Conservation (phyloP, 2,797 vertebrate genomes). For the Ficedula albicollis region DNA sequence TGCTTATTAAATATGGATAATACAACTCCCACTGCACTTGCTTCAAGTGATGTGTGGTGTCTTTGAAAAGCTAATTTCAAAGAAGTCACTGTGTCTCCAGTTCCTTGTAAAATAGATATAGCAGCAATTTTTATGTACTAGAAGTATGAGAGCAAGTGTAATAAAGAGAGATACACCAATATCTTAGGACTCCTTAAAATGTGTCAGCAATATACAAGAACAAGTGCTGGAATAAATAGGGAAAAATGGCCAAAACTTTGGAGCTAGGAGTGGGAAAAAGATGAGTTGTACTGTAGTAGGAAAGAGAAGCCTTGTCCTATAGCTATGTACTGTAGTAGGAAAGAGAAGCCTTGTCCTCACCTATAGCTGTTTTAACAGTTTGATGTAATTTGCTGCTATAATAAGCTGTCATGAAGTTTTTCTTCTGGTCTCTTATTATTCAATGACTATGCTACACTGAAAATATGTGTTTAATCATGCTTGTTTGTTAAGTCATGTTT, state of each 20-base stretch:
- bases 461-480: background rate
- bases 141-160: background rate
- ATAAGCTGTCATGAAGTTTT: background rate
- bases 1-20: background rate
- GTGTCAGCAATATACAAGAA: background rate
- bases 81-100: background rate
- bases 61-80: background rate
- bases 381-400: background rate
- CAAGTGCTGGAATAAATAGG: background rate
- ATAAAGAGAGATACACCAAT: fast-evolving
- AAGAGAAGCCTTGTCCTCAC: background rate
- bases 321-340: background rate
- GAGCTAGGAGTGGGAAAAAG: background rate
- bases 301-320: background rate
- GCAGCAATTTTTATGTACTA: background rate
- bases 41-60: background rate
- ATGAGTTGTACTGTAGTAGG: background rate
- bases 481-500: background rate
- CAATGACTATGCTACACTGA: background rate
- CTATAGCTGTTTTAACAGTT: background rate
- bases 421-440: background rate
- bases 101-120: background rate
- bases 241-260: background rate
- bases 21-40: background rate
- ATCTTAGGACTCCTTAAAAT: background rate